Conservation (phyloP, 2,888 invertebrate species). For the Saturnia japonica region DNA sequence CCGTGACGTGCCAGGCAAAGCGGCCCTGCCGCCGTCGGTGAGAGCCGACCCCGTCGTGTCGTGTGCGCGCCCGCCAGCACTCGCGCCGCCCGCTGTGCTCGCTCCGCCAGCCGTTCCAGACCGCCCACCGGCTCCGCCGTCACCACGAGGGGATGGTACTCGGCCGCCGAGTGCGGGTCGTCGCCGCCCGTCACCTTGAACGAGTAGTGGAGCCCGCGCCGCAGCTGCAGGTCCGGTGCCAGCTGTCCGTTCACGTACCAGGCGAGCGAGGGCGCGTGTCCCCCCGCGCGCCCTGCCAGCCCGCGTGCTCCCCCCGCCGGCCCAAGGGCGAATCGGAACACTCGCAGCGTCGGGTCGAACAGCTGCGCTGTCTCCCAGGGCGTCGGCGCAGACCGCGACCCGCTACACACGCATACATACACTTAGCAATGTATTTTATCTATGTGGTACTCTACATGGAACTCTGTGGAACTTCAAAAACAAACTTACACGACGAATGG, state of each 20-base stretch:
- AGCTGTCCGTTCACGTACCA: slow-evolving; percentile 97
- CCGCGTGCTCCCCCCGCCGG: slow-evolving; percentile 92
- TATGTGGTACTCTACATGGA: too few species aligned
- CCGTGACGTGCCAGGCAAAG: slow-evolving; percentile 87
- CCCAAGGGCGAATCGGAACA: slow-evolving; percentile 91
- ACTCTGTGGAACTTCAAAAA: background rate
- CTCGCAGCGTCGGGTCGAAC: slow-evolving; percentile 86
- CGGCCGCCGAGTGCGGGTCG: slow-evolving; percentile 91
- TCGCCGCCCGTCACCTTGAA: slow-evolving; percentile 92
- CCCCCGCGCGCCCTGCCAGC: slow-evolving; percentile 73
- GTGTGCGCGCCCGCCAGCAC: slow-evolving; percentile 91
- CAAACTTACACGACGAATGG: slow-evolving; percentile 83
- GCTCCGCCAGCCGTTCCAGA: slow-evolving; percentile 88
- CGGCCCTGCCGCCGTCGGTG: slow-evolving; percentile 87
- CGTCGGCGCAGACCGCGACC: slow-evolving; percentile 37
- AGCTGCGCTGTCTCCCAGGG: slow-evolving; percentile 85
- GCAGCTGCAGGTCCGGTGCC: slow-evolving; percentile 92
- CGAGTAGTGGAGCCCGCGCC: slow-evolving; percentile 91
- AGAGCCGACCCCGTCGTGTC: slow-evolving; percentile 90
- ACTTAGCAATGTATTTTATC: too few species aligned
- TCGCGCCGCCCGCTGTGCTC: slow-evolving; percentile 70
- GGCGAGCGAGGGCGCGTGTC: slow-evolving; percentile 87
- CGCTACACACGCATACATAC: slow-evolving; percentile 29
- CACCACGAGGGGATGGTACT: slow-evolving; percentile 94
- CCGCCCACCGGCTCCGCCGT: slow-evolving; percentile 93